phyloP scores from a whole-genome alignment of 37 sponge, comb jelly and placozoan genomes.

The Dysidea cf. avara region DNA sequence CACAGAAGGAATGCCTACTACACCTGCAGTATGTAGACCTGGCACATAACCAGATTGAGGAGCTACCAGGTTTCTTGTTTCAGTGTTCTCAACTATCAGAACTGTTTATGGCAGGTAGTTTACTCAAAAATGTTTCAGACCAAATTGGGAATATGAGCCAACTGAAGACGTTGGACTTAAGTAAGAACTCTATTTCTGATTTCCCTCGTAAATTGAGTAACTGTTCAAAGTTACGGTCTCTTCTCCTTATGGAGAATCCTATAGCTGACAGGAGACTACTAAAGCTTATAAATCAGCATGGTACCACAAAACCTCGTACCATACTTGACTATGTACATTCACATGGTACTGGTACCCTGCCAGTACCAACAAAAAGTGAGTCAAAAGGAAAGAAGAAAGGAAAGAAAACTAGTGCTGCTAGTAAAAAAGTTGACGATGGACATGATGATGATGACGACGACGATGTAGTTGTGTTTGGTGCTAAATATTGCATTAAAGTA shows the following conservation, averaged over 20 bases:
- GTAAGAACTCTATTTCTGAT: constrained; percentile 44
- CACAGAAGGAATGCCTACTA: constrained; percentile 25
- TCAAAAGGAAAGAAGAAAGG: constrained; percentile 36
- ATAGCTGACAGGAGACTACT: constrained; percentile 67
- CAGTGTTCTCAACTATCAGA: constrained; percentile 31
- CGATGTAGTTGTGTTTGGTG: constrained; percentile 21
- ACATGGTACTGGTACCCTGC: not conserved
- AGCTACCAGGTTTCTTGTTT: constrained; percentile 54
- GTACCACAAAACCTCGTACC: constrained; percentile 77
- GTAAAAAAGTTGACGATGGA: not conserved
- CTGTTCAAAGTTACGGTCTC: constrained; percentile 58
- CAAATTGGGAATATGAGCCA: constrained; percentile 1
- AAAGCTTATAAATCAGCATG: constrained; percentile 82
- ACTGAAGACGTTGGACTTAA: constrained; percentile 57
- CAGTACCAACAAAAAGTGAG: not conserved
- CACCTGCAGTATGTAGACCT: constrained; percentile 64
- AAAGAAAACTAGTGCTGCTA: constrained; percentile 8
- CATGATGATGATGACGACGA: constrained; percentile 34
- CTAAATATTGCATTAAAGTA: constrained; percentile 27
- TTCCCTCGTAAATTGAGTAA: constrained; percentile 71
- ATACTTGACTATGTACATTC: constrained; percentile 81
- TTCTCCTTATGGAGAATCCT: constrained; percentile 74
- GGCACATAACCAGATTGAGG: constrained; percentile 43
- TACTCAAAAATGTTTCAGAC: constrained; percentile 25
- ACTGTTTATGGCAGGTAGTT: constrained; percentile 51